These are phyloP conservation scores for Crotophaga sulcirostris DNA, from an alignment of 2,113 vertebrate genomes.

Conservation along the genomic window DNA sequence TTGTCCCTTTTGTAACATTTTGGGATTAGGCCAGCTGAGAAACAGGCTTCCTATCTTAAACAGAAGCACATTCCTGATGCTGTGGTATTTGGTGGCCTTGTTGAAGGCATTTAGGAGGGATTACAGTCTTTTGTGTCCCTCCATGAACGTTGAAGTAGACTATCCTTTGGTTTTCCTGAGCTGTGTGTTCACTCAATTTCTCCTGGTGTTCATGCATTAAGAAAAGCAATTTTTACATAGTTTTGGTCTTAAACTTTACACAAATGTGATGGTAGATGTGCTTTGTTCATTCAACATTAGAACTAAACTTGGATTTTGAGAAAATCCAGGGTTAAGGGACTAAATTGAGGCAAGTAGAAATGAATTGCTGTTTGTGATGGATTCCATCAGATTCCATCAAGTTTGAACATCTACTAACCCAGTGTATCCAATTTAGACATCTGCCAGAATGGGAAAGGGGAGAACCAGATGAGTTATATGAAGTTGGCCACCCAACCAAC, in stretches of 20 bases:
- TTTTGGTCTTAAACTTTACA: neutral
- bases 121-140: neutral
- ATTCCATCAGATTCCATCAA: neutral
- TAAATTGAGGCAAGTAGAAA: neutral
- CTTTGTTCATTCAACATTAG: neutral
- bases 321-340: neutral
- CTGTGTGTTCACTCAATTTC: neutral
- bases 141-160: neutral
- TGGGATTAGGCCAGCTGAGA: neutral
- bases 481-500: neutral
- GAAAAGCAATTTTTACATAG: neutral
- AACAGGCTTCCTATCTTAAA: neutral
- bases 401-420: neutral
- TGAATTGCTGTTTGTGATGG: neutral
- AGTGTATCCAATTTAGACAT: rapidly evolving
- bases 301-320: neutral
- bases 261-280: neutral
- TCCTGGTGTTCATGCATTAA: neutral
- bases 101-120: neutral
- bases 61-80: neutral
- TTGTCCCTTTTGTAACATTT: neutral
- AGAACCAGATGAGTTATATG: neutral
- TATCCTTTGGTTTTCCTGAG: neutral
- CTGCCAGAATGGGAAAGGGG: neutral
- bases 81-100: neutral